Evolutionary conservation across 2,113 vertebrate genomes (phyloP).

Genomic region (Choloepus hoffmanni): DNA sequence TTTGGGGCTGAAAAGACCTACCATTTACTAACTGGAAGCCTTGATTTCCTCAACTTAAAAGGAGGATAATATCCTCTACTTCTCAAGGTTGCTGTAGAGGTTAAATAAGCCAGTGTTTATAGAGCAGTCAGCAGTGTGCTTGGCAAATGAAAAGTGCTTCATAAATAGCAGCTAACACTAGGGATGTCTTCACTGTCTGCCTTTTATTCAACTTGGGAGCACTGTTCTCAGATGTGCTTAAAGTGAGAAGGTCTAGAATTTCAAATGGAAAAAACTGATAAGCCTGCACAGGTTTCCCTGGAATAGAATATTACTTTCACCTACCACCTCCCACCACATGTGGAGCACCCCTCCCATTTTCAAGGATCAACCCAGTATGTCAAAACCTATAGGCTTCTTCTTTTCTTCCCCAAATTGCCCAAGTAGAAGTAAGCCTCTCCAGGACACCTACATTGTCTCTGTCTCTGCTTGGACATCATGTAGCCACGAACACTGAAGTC

Average conservation of each 20-base stretch:
- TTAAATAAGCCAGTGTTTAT: not conserved
- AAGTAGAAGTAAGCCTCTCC: not conserved
- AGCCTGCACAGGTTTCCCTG: not conserved
- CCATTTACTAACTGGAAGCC: not conserved
- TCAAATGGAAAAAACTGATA: not conserved
- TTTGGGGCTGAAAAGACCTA: not conserved
- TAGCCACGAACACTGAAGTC: slow-evolving; percentile 95
- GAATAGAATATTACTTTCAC: not conserved
- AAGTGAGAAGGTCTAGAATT: slow-evolving; percentile 19
- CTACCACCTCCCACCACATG: not conserved
- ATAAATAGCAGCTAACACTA: not conserved
- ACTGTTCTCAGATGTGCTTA: slow-evolving; percentile 32
- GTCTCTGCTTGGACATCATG: slow-evolving; percentile 93
- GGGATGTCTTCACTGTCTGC: not conserved
- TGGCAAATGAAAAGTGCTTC: not conserved
- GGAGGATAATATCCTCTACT: not conserved
- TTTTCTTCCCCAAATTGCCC: not conserved
- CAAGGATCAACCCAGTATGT: not conserved
- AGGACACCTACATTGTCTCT: slow-evolving; percentile 92
- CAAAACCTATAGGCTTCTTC: not conserved
- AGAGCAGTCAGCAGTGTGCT: not conserved
- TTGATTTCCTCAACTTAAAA: not conserved
- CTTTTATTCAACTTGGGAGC: slow-evolving; percentile 11
- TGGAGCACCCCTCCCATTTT: not conserved
- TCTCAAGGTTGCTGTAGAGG: not conserved